Percentiles rank a stretch among this genome's conserved stretches.
Evolutionary conservation across 2,888 invertebrate genomes (phyloP).

Genomic region (Acanthosepion pharaonis): DNA sequence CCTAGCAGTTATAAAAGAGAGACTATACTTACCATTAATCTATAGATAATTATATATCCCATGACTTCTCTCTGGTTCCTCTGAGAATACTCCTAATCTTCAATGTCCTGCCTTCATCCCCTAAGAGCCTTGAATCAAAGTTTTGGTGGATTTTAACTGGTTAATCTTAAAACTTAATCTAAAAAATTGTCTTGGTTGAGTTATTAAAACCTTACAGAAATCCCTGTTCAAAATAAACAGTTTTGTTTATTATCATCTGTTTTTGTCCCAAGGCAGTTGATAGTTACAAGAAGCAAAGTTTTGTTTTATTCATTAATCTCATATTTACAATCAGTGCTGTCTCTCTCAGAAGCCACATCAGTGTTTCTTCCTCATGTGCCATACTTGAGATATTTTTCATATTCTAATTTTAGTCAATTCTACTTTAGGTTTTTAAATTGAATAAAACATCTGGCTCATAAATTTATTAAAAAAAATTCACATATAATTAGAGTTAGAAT

Average conservation of each 20-base stretch:
- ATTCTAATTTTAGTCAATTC: neutral
- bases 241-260: neutral
- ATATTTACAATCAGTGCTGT: neutral
- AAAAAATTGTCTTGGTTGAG: neutral
- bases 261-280: neutral
- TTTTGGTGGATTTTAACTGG: constrained; percentile 33
- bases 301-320: neutral
- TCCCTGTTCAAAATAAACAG: neutral
- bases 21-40: neutral
- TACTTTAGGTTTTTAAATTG: too few relatives aligned
- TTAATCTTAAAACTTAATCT: neutral
- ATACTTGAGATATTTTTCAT: neutral
- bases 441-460: too few relatives aligned
- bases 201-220: neutral
- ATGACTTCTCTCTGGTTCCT: neutral
- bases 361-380: neutral
- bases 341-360: neutral
- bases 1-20: neutral
- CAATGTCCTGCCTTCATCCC: neutral
- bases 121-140: neutral
- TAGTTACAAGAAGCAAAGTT: neutral
- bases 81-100: neutral
- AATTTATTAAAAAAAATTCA: too few relatives aligned
- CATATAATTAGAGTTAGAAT: too few relatives aligned
- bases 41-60: constrained; percentile 15